These are phyloP conservation scores for Grammomys dolichurus DNA, from an alignment of 2,113 vertebrate genomes.

Conservation along the genomic window DNA sequence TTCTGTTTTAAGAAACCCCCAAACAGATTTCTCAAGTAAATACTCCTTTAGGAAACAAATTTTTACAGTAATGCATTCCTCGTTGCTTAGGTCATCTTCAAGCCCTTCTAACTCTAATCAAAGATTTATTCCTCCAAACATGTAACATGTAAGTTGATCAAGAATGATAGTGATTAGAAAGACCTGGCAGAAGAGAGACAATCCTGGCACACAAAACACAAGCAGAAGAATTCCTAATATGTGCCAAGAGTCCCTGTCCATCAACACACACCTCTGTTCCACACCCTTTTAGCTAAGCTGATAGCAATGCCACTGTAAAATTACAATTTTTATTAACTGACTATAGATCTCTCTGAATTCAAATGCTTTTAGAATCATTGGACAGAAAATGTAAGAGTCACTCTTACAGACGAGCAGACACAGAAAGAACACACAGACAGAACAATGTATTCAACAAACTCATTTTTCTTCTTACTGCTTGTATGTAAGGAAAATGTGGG, in stretches of 20 bases:
- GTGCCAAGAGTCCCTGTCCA: background rate
- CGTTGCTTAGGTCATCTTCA: background rate
- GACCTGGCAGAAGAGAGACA: background rate
- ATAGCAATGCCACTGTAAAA: conserved; percentile 8
- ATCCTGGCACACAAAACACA: background rate
- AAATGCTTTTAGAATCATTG: background rate
- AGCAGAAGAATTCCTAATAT: background rate
- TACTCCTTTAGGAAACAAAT: background rate
- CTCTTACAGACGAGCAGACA: background rate
- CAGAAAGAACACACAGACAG: background rate
- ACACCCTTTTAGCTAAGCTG: background rate
- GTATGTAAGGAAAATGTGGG: background rate
- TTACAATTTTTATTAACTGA: background rate
- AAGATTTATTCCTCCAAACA: background rate
- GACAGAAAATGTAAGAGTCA: background rate
- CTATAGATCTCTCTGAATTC: background rate
- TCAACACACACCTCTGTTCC: background rate
- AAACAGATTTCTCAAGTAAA: background rate
- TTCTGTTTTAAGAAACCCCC: background rate
- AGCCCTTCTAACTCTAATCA: background rate
- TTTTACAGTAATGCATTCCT: background rate
- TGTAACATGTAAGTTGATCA: background rate
- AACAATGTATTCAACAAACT: background rate
- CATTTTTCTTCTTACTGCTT: conserved; percentile 13
- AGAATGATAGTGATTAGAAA: background rate